Base-by-base conservation (phyloP, 2,888 invertebrate genomes). In the Hydriomena furcata region DNA sequence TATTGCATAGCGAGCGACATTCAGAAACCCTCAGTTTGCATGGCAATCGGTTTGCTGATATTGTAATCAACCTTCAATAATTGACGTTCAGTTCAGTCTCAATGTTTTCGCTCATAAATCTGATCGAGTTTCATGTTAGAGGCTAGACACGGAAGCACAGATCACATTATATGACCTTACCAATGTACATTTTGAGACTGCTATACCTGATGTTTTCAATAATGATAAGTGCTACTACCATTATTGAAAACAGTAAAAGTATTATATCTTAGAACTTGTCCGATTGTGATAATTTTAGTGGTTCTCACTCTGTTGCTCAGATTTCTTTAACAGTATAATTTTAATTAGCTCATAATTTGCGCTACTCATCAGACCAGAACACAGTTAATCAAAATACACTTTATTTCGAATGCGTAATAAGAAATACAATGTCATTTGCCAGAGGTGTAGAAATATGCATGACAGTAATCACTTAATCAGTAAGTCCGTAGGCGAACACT, bases 81-180 rank as follows among this genome's bases (percentile, higher is more conserved):
- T 13, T 8, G 17, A 32, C 27, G 27, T 40, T 47, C 46, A 46
- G 28, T 10, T n/a, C n/a, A n/a, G n/a, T n/a, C n/a, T n/a, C n/a
- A n/a, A n/a, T n/a, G n/a, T n/a, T n/a, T n/a, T n/a, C n/a, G n/a
- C 34, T 17, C 17, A 32, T 37, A 23, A 31, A 31, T 37, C 24
- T 23, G 37, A 7, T 23, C 17, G 30, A 12, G n/a, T n/a, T 40
- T 28, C 7, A 28, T 21, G 12, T 25, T 5, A 12, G n/a, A 31
- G 7, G 13, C 10, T 23, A 35, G 35, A 11, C 23, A 35, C 35
- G 35, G 17, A 17, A 17, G 17, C 17, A 11, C 10, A 35, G 21
- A 20, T 11, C 1, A 31, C 31, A 30, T 12, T 13, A 17, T 4
- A 4, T 4, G 17, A 17, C 17, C 17, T 17, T 17, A 17, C 17